These are phyloP conservation scores for Melanotaenia trifasciata DNA, from an alignment of 2,797 vertebrate species.

Conservation along the genomic window DNA sequence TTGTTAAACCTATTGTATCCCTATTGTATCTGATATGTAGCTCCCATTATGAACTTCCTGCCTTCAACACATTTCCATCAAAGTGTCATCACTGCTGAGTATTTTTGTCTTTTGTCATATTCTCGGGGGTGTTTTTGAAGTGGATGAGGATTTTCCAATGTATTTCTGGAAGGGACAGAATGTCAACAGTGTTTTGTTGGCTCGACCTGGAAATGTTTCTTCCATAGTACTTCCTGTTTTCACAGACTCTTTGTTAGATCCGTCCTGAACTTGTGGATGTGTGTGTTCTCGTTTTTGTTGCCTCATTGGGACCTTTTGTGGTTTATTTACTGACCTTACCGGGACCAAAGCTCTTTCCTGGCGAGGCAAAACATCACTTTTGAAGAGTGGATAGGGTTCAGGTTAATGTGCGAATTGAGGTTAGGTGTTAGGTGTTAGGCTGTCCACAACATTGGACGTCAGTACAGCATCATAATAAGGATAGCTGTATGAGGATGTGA, in stretches of 20 bases:
- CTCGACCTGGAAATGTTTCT: constrained; percentile 73
- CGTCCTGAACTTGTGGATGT: constrained; percentile 29
- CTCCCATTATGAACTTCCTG: neutral
- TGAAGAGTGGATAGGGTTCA: neutral
- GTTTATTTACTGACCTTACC: neutral
- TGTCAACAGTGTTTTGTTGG: constrained; percentile 60
- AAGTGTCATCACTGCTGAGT: neutral
- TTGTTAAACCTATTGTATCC: neutral
- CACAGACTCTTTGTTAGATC: constrained; percentile 58
- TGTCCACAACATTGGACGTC: neutral
- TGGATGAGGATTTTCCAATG: constrained; percentile 14
- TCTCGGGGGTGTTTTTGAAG: constrained; percentile 15
- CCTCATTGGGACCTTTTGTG: neutral
- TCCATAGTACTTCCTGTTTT: constrained; percentile 77
- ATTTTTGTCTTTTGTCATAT: constrained; percentile 26
- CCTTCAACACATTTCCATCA: neutral
- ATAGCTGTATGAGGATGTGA: neutral
- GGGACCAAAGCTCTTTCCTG: neutral
- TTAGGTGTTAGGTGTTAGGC: neutral
- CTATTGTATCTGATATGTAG: neutral
- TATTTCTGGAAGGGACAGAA: constrained; percentile 57
- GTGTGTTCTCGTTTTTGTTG: constrained; percentile 13
- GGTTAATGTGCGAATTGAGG: neutral
- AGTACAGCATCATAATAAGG: neutral
- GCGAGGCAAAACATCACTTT: neutral